Conservation (phyloP, 2,113 vertebrate genomes). For the Eulacestoma nigropectus region DNA sequence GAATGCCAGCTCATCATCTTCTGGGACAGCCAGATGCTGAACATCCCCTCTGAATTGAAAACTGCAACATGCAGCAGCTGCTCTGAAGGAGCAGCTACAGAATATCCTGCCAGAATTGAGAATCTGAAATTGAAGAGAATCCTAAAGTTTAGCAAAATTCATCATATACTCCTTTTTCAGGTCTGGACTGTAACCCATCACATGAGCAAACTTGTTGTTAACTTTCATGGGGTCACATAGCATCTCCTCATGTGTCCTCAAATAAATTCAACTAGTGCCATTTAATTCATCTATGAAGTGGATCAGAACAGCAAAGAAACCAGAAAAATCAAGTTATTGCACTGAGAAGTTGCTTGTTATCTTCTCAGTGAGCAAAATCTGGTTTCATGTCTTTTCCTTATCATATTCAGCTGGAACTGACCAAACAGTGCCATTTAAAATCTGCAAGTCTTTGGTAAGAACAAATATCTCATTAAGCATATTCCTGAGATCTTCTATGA, state of each 20-base stretch:
- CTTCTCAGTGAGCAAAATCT: neutral
- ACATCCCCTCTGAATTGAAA: neutral
- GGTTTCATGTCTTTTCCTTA: neutral
- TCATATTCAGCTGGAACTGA: neutral
- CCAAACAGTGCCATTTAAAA: neutral
- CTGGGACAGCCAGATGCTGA: neutral
- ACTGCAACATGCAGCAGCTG: neutral
- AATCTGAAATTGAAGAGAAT: neutral
- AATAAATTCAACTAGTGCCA: neutral
- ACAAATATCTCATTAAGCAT: neutral
- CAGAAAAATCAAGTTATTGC: neutral
- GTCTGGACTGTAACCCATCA: neutral
- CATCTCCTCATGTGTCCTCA: neutral
- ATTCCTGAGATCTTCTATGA: neutral
- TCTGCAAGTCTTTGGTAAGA: neutral
- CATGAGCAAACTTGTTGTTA: neutral
- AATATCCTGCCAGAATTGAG: neutral
- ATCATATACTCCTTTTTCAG: neutral
- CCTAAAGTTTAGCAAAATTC: neutral
- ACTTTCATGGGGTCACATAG: neutral
- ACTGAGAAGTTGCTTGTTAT: neutral
- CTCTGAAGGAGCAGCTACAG: neutral
- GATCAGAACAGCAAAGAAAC: neutral
- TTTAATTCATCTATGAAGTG: neutral
- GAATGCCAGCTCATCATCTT: conserved; percentile 2